Conservation (phyloP, 2,888 invertebrate species). For the Drymonia ruficornis region DNA sequence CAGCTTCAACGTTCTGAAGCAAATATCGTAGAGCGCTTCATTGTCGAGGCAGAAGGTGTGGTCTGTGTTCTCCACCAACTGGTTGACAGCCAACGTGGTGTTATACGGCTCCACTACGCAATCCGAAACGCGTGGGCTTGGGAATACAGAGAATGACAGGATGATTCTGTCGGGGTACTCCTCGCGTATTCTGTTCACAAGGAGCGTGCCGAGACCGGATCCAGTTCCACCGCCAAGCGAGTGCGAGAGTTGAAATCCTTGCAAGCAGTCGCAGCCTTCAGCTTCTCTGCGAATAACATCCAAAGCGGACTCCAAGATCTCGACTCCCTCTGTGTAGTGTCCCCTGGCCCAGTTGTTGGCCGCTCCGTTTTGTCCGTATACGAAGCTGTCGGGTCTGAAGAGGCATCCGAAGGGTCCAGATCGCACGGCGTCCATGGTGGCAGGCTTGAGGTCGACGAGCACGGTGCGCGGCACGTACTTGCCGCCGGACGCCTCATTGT, state of each 20-base stretch:
- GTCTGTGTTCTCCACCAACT: conserved; percentile 91
- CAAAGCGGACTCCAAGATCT: conserved; percentile 91
- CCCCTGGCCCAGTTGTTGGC: conserved; percentile 85
- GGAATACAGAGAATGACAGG: conserved; percentile 92
- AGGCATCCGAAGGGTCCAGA: conserved; percentile 94
- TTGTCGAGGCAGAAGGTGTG: conserved; percentile 90
- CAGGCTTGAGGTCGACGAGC: conserved; percentile 71
- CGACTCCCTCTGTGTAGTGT: conserved; percentile 97
- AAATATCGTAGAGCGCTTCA: conserved; percentile 90
- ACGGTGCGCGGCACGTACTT: conserved; percentile 78
- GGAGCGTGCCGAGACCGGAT: conserved; percentile 84
- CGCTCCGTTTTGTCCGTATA: conserved; percentile 86
- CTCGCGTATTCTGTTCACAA: conserved; percentile 94
- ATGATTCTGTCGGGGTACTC: conserved; percentile 96
- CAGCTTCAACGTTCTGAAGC: conserved; percentile 90
- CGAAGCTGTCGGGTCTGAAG: conserved; percentile 95
- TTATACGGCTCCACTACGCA: conserved; percentile 89
- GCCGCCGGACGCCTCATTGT: conserved; percentile 87
- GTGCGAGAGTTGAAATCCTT: conserved; percentile 94
- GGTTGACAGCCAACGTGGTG: conserved; percentile 93
- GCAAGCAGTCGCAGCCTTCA: conserved; percentile 95
- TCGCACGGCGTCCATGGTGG: conserved; percentile 93
- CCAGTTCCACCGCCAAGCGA: conserved; percentile 86
- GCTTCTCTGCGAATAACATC: conserved; percentile 93
- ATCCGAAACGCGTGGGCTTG: conserved; percentile 92